Conservation (phyloP, 2,113 vertebrate genomes). For the Pangasianodon gigas region DNA sequence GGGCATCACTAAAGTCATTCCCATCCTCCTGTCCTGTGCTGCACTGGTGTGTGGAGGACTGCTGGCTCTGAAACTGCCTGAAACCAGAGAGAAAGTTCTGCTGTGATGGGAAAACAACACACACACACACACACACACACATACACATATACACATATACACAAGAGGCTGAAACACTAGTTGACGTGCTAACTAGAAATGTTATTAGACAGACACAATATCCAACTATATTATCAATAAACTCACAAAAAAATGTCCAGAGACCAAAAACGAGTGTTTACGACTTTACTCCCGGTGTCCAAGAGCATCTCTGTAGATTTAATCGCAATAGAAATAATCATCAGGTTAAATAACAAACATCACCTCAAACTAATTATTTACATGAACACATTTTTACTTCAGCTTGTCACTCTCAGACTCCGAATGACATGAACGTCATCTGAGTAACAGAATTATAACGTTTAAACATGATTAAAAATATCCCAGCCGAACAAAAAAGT, state of each 20-base stretch:
- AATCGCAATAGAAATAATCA: not conserved
- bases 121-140: not conserved
- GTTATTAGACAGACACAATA: not conserved
- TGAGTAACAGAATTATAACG: too few species aligned
- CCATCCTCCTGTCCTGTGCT: conserved; percentile 87
- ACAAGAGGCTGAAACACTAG: not conserved
- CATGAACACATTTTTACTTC: not conserved
- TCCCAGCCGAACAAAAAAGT: not conserved
- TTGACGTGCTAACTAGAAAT: not conserved
- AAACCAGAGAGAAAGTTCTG: conserved; percentile 92
- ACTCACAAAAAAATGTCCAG: not conserved
- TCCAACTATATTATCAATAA: not conserved
- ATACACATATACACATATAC: conserved; percentile 2
- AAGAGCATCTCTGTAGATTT: not conserved
- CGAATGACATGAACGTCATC: not conserved
- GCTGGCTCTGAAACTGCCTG: conserved; percentile 87
- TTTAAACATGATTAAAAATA: not conserved
- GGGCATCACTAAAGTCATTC: conserved; percentile 86
- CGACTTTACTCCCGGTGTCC: not conserved
- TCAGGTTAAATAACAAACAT: not conserved
- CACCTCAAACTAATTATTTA: not conserved
- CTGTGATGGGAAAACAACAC: conserved; percentile 72
- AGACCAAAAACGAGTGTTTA: not conserved
- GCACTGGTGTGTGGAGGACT: conserved; percentile 88
- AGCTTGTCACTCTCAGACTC: not conserved